phyloP scores from a whole-genome alignment of 2,113 vertebrate species.

The Anhinga anhinga region DNA sequence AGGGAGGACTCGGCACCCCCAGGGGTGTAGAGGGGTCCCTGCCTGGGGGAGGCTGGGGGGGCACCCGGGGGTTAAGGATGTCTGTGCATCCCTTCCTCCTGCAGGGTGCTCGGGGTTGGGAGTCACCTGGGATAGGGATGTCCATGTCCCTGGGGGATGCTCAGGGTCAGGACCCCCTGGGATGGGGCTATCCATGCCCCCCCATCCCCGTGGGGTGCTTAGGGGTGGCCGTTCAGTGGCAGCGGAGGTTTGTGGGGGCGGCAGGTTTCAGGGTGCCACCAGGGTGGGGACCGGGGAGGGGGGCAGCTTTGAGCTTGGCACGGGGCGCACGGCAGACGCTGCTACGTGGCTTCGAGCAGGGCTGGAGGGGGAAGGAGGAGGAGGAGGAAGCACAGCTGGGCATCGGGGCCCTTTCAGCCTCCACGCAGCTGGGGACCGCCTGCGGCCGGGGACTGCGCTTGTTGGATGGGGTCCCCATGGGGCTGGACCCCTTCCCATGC shows the following conservation, averaged over 20 bases:
- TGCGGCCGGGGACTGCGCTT: accelerated
- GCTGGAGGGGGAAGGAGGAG: not conserved
- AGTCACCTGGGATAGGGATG: not conserved
- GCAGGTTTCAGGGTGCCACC: not conserved
- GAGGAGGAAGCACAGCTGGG: not conserved
- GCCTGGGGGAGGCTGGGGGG: no score
- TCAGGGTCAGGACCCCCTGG: not conserved
- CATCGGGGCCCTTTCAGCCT: not conserved
- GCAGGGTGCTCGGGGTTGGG: accelerated
- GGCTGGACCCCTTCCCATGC: not conserved
- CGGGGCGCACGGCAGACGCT: accelerated
- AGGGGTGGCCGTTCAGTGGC: accelerated
- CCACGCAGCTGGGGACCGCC: not conserved
- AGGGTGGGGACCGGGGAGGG: no score
- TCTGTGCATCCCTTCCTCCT: not conserved
- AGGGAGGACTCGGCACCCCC: not conserved
- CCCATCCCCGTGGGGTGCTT: accelerated
- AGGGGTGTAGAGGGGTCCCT: not conserved
- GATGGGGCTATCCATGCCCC: no score
- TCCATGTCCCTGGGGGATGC: accelerated
- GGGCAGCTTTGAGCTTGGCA: not conserved
- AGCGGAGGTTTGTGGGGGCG: not conserved
- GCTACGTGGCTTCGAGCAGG: not conserved
- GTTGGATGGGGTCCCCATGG: not conserved
- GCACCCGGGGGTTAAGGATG: accelerated